Percentiles rank a stretch among this genome's conserved stretches.
Conservation (phyloP, 2,113 vertebrate genomes). For the Tupaia tana region DNA sequence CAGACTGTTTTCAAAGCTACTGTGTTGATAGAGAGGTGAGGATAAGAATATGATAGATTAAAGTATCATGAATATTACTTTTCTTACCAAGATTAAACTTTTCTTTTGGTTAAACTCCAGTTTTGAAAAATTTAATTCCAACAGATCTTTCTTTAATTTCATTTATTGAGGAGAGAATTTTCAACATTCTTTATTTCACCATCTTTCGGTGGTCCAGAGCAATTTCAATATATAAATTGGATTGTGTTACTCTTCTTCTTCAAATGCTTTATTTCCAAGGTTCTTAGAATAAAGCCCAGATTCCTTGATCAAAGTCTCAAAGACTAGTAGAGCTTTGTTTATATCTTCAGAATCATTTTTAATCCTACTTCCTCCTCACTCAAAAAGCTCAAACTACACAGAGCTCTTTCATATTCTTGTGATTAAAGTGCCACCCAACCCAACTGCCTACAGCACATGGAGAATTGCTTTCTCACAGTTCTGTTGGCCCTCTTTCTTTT, state of each 20-base stretch:
- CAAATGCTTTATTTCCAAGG: neutral
- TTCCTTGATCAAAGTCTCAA: neutral
- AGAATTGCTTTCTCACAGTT: neutral
- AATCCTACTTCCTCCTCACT: neutral
- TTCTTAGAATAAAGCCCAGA: slow-evolving; percentile 10
- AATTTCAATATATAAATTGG: neutral
- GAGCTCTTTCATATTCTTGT: neutral
- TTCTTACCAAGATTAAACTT: neutral
- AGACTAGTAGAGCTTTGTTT: neutral
- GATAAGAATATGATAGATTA: neutral
- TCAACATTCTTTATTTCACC: neutral
- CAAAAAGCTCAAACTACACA: neutral
- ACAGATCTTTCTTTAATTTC: neutral
- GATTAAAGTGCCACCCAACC: neutral
- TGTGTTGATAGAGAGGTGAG: neutral
- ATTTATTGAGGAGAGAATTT: neutral
- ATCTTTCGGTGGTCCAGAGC: neutral
- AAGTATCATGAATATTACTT: neutral
- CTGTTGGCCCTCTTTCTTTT: neutral
- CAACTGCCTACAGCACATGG: neutral
- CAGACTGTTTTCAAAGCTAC: neutral
- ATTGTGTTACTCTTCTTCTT: neutral
- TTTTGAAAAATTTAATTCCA: neutral
- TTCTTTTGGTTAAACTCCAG: neutral
- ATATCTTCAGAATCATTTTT: neutral